A percentile compares a stretch with the other conserved stretches of the same genome.
Evolutionary conservation across 2,888 invertebrate species (phyloP).

Genomic region (Lymantria monacha): DNA sequence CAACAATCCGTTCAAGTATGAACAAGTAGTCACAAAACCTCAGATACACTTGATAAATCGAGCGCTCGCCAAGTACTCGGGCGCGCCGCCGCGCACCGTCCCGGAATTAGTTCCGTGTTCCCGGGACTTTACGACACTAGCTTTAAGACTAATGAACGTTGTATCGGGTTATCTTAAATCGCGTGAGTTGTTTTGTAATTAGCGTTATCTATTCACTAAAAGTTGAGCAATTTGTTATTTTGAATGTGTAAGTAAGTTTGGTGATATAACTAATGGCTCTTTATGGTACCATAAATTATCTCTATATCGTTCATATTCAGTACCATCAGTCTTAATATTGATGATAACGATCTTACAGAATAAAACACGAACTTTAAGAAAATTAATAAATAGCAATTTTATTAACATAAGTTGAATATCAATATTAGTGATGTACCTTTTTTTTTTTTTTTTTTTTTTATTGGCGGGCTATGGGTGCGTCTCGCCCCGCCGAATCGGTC

Average conservation of each 20-base stretch:
- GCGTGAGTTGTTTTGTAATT: not conserved
- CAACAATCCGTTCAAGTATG: not conserved
- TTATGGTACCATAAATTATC: no score
- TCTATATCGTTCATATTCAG: no score
- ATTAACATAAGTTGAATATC: no score
- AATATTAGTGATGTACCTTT: no score
- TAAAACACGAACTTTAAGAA: no score
- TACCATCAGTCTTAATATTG: no score
- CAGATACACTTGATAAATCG: conserved; percentile 24
- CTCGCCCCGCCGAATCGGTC: no score
- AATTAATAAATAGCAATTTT: no score
- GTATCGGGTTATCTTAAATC: conserved; percentile 1
- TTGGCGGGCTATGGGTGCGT: no score
- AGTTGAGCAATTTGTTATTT: not conserved
- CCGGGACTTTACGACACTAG: conserved; percentile 7
- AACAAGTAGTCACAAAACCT: conserved; percentile 11
- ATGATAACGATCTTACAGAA: no score
- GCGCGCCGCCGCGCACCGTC: conserved; percentile 6
- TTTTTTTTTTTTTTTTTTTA: no score
- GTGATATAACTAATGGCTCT: no score
- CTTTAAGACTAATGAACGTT: not conserved
- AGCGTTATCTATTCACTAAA: not conserved
- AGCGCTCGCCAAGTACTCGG: conserved; percentile 2
- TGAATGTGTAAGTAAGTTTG: not conserved
- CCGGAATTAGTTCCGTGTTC: conserved; percentile 11